Evolutionary conservation across 2,888 invertebrate species (phyloP).

Genomic region (Oithona nana): DNA sequence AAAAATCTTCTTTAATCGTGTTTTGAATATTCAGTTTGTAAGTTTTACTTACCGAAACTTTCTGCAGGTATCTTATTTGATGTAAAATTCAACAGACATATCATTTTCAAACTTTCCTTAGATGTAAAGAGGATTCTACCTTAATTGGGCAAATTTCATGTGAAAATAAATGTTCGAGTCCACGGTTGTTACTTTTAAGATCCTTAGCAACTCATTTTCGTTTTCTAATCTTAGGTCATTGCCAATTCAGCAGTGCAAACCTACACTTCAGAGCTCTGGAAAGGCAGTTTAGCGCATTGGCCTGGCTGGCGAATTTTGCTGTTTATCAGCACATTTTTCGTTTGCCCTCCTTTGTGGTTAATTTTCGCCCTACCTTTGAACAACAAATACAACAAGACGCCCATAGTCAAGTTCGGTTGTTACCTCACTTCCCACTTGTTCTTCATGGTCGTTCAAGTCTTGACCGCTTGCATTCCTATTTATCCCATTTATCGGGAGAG

Average conservation of each 20-base stretch:
- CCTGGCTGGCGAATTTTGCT: constrained; percentile 82
- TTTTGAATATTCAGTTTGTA: background rate
- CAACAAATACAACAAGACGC: constrained; percentile 90
- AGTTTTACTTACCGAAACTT: background rate
- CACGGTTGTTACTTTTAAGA: no score
- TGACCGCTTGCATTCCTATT: constrained; percentile 72
- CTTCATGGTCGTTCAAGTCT: constrained; percentile 73
- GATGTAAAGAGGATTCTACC: no score
- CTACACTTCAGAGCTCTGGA: constrained; percentile 94
- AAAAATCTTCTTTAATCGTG: no score
- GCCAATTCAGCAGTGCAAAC: constrained; percentile 47
- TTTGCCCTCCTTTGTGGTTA: constrained; percentile 91
- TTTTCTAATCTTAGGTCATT: background rate
- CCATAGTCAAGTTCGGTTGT: constrained; percentile 98
- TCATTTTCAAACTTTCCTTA: no score
- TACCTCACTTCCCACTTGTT: constrained; percentile 97
- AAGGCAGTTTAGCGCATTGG: constrained; percentile 79
- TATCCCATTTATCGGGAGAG: constrained; percentile 30
- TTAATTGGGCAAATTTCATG: no score
- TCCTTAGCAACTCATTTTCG: background rate
- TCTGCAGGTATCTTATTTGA: no score
- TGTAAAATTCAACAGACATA: no score
- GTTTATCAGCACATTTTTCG: constrained; percentile 72
- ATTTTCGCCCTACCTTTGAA: constrained; percentile 83
- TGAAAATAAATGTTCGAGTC: no score